A percentile compares a stretch with the other conserved stretches of the same genome.
Conservation (phyloP, 2,888 invertebrate genomes). For the Xanthia icteritia region DNA sequence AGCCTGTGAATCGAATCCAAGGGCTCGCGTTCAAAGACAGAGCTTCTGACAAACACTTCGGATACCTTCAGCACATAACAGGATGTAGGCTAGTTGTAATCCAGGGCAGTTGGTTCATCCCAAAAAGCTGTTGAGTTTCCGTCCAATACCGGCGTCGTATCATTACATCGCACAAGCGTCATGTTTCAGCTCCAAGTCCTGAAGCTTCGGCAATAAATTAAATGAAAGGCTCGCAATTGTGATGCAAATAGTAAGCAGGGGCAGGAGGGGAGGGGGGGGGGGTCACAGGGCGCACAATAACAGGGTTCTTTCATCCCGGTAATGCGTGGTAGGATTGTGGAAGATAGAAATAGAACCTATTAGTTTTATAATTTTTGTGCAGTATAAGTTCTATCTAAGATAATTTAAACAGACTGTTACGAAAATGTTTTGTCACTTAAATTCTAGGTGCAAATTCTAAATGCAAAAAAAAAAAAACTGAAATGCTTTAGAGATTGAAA, state of each 20-base stretch:
- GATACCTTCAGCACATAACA: neutral
- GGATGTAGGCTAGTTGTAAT: neutral
- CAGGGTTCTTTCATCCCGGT: constrained; percentile 7
- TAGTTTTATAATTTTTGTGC: too few species aligned
- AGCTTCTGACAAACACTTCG: neutral
- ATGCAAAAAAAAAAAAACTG: neutral
- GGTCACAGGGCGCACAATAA: neutral
- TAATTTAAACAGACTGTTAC: neutral
- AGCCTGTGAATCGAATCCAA: neutral
- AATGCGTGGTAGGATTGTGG: neutral
- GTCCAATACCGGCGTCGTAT: neutral
- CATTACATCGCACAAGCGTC: constrained; percentile 19
- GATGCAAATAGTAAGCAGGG: constrained; percentile 54
- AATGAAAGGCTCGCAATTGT: constrained; percentile 55
- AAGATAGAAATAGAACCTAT: neutral
- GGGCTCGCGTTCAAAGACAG: too few species aligned
- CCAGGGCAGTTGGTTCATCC: neutral
- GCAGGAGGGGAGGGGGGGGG: neutral
- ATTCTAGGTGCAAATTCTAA: neutral
- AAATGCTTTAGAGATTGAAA: neutral
- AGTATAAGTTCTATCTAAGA: neutral
- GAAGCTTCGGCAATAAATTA: constrained; percentile 55
- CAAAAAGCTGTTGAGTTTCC: neutral
- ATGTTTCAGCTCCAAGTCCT: constrained; percentile 18
- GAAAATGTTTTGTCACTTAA: neutral